Base-by-base conservation (phyloP, 2,113 vertebrate genomes). In the Gadus macrocephalus region DNA sequence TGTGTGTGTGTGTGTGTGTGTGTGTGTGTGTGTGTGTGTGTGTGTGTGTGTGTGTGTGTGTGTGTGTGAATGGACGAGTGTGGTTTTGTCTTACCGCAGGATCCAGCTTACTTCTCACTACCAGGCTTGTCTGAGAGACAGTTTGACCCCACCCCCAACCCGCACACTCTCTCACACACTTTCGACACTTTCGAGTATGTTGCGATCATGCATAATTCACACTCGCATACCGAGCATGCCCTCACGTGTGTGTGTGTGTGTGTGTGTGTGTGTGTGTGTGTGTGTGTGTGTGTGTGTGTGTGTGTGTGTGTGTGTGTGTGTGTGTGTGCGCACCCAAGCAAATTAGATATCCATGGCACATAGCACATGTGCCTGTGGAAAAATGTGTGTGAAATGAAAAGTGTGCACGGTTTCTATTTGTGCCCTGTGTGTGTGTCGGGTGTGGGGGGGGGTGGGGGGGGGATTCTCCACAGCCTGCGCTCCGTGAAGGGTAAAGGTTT, bases 301-400 rank as follows among this genome's bases (percentile, higher is more conserved):
- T 56, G 55, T 56, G 55, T 56, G 55, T 56, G 38, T 42, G 38
- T 42, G 38, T 42, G 61, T 62, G 22, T 62, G 20, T 62, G 61
- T 62, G 61, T 58, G 38, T 42, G 38, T 42, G 38, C 4, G 38
- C 11, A 14, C 42, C 42, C 14, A 49, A 14, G 42, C 42, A 49
- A 49, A 49, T 49, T 49, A 49, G 42, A 49, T 49, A 49, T 49
- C 42, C 42, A 9, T 49, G 42, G 42, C 42, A 9, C 42, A 49
- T 49, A 49, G 42, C 42, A 49, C 42, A 49, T 9, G 8, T 49
- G 42, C 42, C 42, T 49, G 42, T 49, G 42, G 42, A 49, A 49
- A 49, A 49, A 49, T 58, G 55, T 58, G 55, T 58, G n/a, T 49
- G 42, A 49, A 49, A 49, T 49, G 8, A 49, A 49, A 49, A 9